Evolutionary conservation across 2,113 vertebrate species (phyloP), one percentile per base, ranked within the genome.

Genomic region (Bufo gargarizans): DNA sequence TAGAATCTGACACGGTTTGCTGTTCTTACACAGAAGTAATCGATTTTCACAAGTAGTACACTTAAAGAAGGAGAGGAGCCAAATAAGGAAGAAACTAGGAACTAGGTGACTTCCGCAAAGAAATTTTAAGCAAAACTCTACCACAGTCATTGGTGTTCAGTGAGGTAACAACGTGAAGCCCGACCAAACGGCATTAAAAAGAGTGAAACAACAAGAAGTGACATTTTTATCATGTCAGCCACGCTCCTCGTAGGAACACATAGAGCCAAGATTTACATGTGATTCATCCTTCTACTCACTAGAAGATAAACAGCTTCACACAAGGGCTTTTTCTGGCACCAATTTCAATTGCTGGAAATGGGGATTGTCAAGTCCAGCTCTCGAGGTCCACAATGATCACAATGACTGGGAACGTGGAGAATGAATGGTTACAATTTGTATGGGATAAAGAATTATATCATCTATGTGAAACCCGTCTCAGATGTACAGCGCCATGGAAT

Each of bases 221-320:
- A 77, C 49, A 20, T n/a, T 50, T n/a, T 49, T 53, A n/a, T 16
- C 1, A 79, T 33, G 77, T 33, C 77, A 7, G 77, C 3, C 77
- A 22, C 50, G 20, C 53, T 79, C 53, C 50, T 79, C n/a, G 50
- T 56, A 5, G 47, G 76, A 77, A 55, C 16, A 53, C 67, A 71
- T 1, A 13, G n/a, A 33, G 67, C 67, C 67, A 71, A 71, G 33
- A 47, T 78, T 20, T 22, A 55, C n/a, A 79, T 20, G 10, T 22
- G 77, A 56, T 50, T 77, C 47, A 53, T 33, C 22, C 53, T 79
- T 22, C 74, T 77, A 55, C 77, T 79, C 11, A 7, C 49, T 11
- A 79, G n/a, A 6, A 56, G 22, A 79, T 58, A 79, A 79, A 79
- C 53, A 22, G 49, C 77, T 74, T 56, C n/a, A 53, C 76, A 77